Conservation (phyloP, 2,888 invertebrate species). For the Lycocerus yunnanus region DNA sequence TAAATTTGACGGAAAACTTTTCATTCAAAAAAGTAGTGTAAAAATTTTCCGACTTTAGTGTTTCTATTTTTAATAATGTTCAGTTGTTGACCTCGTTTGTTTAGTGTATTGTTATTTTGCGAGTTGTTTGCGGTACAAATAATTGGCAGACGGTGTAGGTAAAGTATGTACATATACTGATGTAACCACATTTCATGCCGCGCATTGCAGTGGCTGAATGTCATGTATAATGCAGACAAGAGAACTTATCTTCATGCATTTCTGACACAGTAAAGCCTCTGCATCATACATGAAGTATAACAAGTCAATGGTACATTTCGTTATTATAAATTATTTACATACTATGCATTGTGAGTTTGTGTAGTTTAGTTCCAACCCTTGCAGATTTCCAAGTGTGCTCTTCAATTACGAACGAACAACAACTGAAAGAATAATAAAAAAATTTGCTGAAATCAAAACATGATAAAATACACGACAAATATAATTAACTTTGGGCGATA, state of each 20-base stretch:
- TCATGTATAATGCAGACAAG: constrained; percentile 27
- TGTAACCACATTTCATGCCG: constrained; percentile 22
- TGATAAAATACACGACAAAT: neutral
- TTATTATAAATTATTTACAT: neutral
- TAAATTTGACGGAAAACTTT: neutral
- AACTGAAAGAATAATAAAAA: neutral
- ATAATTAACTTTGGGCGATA: neutral
- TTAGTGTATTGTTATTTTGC: constrained; percentile 4
- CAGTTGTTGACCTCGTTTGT: constrained; percentile 16
- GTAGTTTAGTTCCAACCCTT: neutral
- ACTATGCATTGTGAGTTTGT: neutral
- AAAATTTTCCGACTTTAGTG: neutral
- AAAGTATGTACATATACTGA: constrained; percentile 7
- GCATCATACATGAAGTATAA: constrained; percentile 18
- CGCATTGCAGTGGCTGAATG: constrained; percentile 26
- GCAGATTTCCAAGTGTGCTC: neutral
- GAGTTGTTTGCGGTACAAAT: constrained; percentile 17
- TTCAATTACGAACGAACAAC: neutral
- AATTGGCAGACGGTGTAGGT: constrained; percentile 23
- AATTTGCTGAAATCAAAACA: neutral
- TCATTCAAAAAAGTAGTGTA: neutral
- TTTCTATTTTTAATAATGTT: constrained; percentile 3
- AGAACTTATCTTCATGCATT: constrained; percentile 18
- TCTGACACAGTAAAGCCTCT: constrained; percentile 13
- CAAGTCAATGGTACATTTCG: constrained; percentile 9